Base-by-base conservation (phyloP, 2,888 invertebrate genomes). In the Drosophila merina region DNA sequence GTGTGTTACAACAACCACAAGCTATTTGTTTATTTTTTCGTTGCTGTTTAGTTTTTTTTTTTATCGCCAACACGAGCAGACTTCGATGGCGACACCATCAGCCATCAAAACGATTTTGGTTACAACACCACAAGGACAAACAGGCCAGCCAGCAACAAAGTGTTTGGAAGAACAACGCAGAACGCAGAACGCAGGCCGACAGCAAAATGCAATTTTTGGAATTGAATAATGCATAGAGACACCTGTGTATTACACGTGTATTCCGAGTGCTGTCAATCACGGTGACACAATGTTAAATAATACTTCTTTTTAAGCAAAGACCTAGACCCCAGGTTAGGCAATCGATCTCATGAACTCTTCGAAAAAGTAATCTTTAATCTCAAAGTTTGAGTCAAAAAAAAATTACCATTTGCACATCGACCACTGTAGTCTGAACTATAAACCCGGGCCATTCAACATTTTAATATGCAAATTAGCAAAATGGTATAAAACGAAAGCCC, bases 11-110 rank as follows among this genome's bases (percentile, higher is more conserved):
- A 77, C 64, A 72, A 63, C 49, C 63, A 50, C 45, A 14, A 9
- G 45, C 67, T 1, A 14, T 52, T 45, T 51, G 50, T 50, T 30
- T 63, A 28, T 26, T 14, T 26, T 30, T 30, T 28, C 14, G 14
- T 14, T 20, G 45, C n/a, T 48, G 33, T 51, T 20, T 26, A 31
- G 51, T 14, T 20, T 51, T 52, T 49, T 54, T 62, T 42, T 71
- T 55, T 51, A 80, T 80, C 80, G 76, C 72, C 47, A 48, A 49
- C 82, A 85, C 86, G 76, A 72, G 79, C 79, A 58, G 70, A 70
- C 75, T 49, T 56, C 55, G 42, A 45, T 45, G 49, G 44, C 56
- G 68, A 55, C 72, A 69, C 45, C 57, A 50, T 45, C 42, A 63
- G 56, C 59, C 73, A 73, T 73, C 69, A 68, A 70, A 52, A 55